Evolutionary conservation across 2,888 invertebrate species (phyloP).

Genomic region (Flexamia atlantica): DNA sequence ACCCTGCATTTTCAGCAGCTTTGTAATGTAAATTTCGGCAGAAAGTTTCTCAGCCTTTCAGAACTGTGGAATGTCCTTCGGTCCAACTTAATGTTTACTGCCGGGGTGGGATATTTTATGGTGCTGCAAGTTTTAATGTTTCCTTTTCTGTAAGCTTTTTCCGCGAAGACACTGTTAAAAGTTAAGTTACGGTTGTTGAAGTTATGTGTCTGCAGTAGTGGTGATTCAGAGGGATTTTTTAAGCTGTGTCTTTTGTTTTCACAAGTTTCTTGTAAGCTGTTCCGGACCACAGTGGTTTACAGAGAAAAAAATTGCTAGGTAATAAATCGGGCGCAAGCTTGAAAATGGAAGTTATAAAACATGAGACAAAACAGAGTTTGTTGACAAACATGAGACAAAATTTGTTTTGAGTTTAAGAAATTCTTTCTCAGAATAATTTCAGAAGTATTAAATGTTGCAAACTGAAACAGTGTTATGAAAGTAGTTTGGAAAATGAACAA

Average conservation of each 20-base stretch:
- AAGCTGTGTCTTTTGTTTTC: not conserved
- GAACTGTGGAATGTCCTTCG: constrained; percentile 1
- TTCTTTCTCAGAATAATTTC: too few species aligned
- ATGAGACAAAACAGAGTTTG: too few species aligned
- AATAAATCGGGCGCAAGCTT: too few species aligned
- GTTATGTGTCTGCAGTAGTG: too few species aligned
- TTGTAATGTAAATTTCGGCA: constrained; percentile 24
- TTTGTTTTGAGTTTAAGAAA: too few species aligned
- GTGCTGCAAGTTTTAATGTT: not conserved
- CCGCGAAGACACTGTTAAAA: not conserved
- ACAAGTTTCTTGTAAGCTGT: not conserved
- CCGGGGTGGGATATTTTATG: not conserved
- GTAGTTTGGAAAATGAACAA: too few species aligned
- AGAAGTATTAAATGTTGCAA: too few species aligned
- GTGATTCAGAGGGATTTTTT: not conserved
- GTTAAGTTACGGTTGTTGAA: not conserved
- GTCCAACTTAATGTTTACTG: not conserved
- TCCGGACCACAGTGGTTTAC: too few species aligned
- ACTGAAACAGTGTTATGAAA: too few species aligned
- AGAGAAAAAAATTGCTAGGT: too few species aligned
- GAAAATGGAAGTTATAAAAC: too few species aligned
- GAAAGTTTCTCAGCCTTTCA: not conserved
- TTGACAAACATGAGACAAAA: too few species aligned
- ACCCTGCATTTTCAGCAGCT: constrained; percentile 7
- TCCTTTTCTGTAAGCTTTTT: constrained; percentile 3